phyloP scores from a whole-genome alignment of 2,113 vertebrate species.

The Periophthalmodon schlosseri region DNA sequence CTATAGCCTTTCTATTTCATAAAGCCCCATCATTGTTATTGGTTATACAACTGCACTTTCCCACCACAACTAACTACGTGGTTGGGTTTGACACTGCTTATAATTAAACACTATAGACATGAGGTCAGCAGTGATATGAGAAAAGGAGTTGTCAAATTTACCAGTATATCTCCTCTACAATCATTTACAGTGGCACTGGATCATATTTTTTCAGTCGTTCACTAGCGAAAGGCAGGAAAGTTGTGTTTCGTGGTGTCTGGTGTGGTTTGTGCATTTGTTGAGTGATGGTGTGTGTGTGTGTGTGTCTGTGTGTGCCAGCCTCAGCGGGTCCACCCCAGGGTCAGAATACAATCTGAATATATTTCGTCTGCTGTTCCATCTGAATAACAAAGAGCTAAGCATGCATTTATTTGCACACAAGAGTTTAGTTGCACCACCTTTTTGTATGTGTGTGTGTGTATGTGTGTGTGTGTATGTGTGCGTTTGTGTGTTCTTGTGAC shows the following conservation, averaged over 20 bases:
- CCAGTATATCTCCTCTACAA: background rate
- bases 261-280: conserved; percentile 19
- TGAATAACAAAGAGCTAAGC: conserved; percentile 68
- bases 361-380: conserved; percentile 66
- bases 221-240: conserved; percentile 21
- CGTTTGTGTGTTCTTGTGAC: conserved; percentile 32
- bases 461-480: conserved; percentile 4
- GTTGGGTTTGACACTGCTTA: conserved; percentile 26
- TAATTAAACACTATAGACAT: conserved; percentile 21
- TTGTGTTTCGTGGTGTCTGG: conserved; percentile 1
- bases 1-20: background rate
- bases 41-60: background rate
- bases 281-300: background rate
- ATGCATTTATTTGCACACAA: conserved; percentile 31
- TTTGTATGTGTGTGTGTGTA: conserved; percentile 21
- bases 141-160: no score
- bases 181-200: background rate
- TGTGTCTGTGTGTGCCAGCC: conserved; percentile 21
- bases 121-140: background rate
- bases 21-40: background rate
- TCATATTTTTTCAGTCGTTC: conserved; percentile 11
- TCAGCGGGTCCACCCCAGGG: conserved; percentile 59
- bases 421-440: conserved; percentile 7
- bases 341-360: conserved; percentile 75
- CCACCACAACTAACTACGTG: conserved; percentile 6